Evolutionary conservation across 1,140 invertebrate species (phyloP).

Genomic region (Eurosta solidaginis): DNA sequence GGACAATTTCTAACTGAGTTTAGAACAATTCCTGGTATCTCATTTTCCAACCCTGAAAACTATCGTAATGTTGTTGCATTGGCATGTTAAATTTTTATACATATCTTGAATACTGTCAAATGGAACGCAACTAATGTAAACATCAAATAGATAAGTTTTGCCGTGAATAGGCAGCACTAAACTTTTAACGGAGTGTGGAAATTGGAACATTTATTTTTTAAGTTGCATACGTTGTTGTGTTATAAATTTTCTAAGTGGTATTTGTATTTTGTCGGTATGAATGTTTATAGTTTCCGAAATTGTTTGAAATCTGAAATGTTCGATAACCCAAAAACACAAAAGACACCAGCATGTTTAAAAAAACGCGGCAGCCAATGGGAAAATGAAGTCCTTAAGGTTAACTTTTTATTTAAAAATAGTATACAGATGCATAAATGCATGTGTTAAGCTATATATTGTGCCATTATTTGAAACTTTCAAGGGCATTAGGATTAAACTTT

Average conservation of each 20-base stretch:
- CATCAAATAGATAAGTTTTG: no score
- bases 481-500: no score
- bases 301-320: conserved; percentile 17
- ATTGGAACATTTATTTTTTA: background rate
- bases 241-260: background rate
- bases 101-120: no score
- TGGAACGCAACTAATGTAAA: no score
- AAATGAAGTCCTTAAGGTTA: conserved; percentile 32
- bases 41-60: no score
- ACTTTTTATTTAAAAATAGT: background rate
- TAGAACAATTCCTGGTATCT: no score
- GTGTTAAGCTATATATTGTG: background rate
- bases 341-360: background rate
- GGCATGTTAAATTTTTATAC: no score
- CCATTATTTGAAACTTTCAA: no score
- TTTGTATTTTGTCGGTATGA: background rate
- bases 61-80: no score
- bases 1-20: no score
- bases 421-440: background rate
- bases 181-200: background rate
- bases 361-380: conserved; percentile 32
- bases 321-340: background rate
- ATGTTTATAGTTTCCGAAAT: background rate
- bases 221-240: background rate
- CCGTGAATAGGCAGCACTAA: background rate